A percentile compares a stretch with the other conserved stretches of the same genome.
These are phyloP conservation scores for Pavo muticus DNA, from an alignment of 2,113 vertebrate genomes.

Conservation along the genomic window DNA sequence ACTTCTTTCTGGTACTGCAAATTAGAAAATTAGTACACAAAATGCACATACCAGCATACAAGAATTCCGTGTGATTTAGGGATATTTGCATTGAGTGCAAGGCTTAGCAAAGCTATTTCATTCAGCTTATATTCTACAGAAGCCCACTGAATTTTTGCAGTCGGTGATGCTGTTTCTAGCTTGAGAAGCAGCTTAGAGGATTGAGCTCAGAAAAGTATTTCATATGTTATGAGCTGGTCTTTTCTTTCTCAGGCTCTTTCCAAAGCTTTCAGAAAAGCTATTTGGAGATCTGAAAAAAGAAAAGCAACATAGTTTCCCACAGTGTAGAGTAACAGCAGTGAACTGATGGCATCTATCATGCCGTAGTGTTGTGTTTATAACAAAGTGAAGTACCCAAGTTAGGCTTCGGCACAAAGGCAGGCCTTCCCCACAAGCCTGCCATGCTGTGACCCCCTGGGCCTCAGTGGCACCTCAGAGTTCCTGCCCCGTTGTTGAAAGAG, in stretches of 20 bases:
- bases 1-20: neutral
- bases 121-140: neutral
- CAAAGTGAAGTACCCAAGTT: neutral
- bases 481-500: neutral
- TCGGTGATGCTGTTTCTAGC: neutral
- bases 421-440: fast-evolving
- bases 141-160: neutral
- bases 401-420: neutral
- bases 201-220: constrained; percentile 30
- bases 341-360: neutral
- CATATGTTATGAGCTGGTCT: neutral
- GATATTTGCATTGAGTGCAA: neutral
- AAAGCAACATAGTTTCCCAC: neutral
- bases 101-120: neutral
- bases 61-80: neutral
- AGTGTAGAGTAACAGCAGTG: neutral
- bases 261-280: neutral
- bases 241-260: neutral
- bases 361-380: neutral
- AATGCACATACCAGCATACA: neutral
- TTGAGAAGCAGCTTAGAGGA: constrained; percentile 9
- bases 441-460: neutral
- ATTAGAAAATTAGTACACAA: neutral
- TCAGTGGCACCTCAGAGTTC: neutral
- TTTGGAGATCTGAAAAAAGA: neutral